phyloP scores from a whole-genome alignment of 2,113 vertebrate species.

The Physeter macrocephalus region DNA sequence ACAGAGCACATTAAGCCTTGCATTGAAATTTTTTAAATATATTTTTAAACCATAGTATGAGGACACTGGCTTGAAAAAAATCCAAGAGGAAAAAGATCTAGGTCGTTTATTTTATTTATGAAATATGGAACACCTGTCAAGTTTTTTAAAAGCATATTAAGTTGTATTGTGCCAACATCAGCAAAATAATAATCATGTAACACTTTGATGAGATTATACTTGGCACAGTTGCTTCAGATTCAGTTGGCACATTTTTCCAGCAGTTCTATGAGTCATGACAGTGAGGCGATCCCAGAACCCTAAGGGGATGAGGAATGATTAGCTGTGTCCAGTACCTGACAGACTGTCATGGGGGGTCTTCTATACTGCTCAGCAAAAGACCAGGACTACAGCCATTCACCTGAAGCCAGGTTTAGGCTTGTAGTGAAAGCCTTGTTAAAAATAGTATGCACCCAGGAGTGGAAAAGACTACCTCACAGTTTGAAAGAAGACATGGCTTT shows the following conservation, averaged over 20 bases:
- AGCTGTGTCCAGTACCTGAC: background rate
- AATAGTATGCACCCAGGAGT: background rate
- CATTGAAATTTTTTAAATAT: background rate
- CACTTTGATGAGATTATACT: background rate
- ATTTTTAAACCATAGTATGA: background rate
- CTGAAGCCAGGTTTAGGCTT: background rate
- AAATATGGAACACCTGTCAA: background rate
- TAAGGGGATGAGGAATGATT: background rate
- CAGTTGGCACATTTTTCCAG: background rate
- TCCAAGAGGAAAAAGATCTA: background rate
- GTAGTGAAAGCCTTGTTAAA: background rate
- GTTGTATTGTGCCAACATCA: background rate
- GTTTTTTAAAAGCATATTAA: background rate
- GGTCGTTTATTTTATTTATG: background rate
- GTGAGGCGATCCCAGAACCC: background rate
- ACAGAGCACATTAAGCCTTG: background rate
- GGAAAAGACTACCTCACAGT: background rate
- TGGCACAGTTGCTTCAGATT: background rate
- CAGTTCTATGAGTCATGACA: background rate
- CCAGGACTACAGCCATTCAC: background rate
- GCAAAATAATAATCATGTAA: background rate
- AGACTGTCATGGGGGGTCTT: background rate
- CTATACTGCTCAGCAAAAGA: background rate
- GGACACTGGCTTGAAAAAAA: background rate
- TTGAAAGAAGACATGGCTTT: background rate